These are phyloP conservation scores for Pedionomus torquatus DNA, from an alignment of 2,113 vertebrate genomes.

Conservation along the genomic window DNA sequence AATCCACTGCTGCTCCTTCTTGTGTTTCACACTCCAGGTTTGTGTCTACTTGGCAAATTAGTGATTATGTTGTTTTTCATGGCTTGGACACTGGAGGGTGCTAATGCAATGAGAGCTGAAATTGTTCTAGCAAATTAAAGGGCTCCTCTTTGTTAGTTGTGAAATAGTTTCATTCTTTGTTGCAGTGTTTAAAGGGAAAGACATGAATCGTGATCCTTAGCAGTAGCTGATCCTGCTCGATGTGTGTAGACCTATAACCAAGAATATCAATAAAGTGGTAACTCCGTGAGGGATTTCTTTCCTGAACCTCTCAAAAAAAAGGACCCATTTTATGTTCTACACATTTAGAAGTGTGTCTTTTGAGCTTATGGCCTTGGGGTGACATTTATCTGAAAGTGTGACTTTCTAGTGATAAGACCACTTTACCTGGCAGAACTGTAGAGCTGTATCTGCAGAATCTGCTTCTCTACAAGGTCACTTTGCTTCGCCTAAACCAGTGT, in stretches of 20 bases:
- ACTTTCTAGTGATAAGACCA: constrained; percentile 36
- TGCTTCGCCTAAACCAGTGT: background rate
- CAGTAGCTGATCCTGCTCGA: background rate
- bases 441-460: background rate
- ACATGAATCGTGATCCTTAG: background rate
- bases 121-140: background rate
- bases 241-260: background rate
- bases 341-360: constrained; percentile 27
- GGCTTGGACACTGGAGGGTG: constrained; percentile 73
- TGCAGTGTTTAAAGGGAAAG: background rate
- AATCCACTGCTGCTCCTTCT: background rate
- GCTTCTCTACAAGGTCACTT: constrained; percentile 12
- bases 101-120: constrained; percentile 59
- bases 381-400: constrained; percentile 45
- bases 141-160: constrained; percentile 9
- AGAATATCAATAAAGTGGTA: constrained; percentile 37
- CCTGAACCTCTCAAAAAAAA: background rate
- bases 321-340: constrained; percentile 14
- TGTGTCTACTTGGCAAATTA: background rate
- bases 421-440: constrained; percentile 1
- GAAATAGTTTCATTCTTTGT: constrained; percentile 41
- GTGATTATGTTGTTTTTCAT: constrained; percentile 33
- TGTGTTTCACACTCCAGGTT: background rate
- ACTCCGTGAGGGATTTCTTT: background rate
- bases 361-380: background rate